These are phyloP conservation scores for Styela clava DNA, from an alignment of 23 tunicate genomes.

Conservation along the genomic window DNA sequence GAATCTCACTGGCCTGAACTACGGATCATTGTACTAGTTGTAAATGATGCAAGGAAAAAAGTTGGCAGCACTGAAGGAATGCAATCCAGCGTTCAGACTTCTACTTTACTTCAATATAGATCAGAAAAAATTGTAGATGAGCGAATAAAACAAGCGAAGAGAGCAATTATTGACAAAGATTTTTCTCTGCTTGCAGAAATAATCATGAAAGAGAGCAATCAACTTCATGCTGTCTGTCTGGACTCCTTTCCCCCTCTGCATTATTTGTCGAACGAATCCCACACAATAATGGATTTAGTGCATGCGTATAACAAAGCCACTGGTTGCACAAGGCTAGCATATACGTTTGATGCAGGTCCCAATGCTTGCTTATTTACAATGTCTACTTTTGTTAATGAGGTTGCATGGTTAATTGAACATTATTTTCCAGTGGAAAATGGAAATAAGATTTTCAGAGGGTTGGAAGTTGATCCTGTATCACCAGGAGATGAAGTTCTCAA, in stretches of 20 bases:
- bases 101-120: slow-evolving; percentile 44
- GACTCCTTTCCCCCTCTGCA: slow-evolving; percentile 80
- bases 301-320: slow-evolving; percentile 47
- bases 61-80: slow-evolving; percentile 89
- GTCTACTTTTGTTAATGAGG: slow-evolving; percentile 28
- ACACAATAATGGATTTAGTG: slow-evolving; percentile 52
- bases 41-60: slow-evolving; percentile 30
- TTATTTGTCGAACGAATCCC: slow-evolving; percentile 50
- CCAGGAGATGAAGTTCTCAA: neutral
- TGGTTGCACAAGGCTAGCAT: slow-evolving; percentile 46
- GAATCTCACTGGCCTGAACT: slow-evolving; percentile 87
- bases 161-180: slow-evolving; percentile 44
- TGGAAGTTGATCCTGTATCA: neutral
- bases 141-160: slow-evolving; percentile 31
- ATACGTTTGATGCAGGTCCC: slow-evolving; percentile 97
- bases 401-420: slow-evolving; percentile 32
- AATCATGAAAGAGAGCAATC: slow-evolving; percentile 84
- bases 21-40: slow-evolving; percentile 65
- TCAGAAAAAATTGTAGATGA: slow-evolving; percentile 41
- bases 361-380: slow-evolving; percentile 69
- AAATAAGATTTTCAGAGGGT: slow-evolving; percentile 31
- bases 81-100: slow-evolving; percentile 69
- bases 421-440: slow-evolving; percentile 23
- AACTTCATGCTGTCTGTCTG: slow-evolving; percentile 77
- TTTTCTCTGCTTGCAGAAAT: slow-evolving; percentile 63